Evolutionary conservation across 2,797 vertebrate species (phyloP).

Genomic region (Brotogeris chrysoptera): DNA sequence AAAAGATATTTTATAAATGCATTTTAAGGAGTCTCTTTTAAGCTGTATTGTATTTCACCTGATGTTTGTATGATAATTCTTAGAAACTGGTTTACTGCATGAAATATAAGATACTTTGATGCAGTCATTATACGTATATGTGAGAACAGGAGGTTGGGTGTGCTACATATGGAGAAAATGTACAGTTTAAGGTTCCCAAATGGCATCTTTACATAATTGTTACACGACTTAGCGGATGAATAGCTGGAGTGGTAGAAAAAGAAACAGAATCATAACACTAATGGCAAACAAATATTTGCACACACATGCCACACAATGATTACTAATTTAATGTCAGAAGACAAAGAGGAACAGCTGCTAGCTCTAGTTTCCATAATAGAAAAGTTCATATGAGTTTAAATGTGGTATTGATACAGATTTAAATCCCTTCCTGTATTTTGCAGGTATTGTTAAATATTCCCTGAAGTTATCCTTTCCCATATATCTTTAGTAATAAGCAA

Average conservation of each 20-base stretch:
- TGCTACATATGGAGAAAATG: not conserved
- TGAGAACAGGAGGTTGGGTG: slow-evolving; percentile 27
- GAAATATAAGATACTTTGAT: not conserved
- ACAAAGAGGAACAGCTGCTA: not conserved
- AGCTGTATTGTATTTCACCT: slow-evolving; percentile 14
- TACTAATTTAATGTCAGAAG: not conserved
- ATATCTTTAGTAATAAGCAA: not conserved
- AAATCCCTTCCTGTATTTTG: not conserved
- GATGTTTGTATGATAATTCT: slow-evolving; percentile 25
- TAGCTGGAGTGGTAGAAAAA: not conserved
- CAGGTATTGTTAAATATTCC: not conserved
- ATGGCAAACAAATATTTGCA: slow-evolving; percentile 38
- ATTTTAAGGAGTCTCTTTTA: slow-evolving; percentile 25
- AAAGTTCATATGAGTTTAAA: not conserved
- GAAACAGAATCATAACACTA: not conserved
- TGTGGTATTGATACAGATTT: not conserved
- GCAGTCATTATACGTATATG: not conserved
- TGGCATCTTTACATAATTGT: not conserved
- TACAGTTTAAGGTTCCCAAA: slow-evolving; percentile 8
- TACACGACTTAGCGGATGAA: not conserved
- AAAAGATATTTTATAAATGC: slow-evolving; percentile 13
- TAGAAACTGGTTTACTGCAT: not conserved
- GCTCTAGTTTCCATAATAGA: not conserved
- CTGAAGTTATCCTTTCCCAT: not conserved
- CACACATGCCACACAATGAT: not conserved